These are phyloP conservation scores for Tuberolachnus salignus DNA, from an alignment of 2,888 invertebrate species.

Conservation along the genomic window DNA sequence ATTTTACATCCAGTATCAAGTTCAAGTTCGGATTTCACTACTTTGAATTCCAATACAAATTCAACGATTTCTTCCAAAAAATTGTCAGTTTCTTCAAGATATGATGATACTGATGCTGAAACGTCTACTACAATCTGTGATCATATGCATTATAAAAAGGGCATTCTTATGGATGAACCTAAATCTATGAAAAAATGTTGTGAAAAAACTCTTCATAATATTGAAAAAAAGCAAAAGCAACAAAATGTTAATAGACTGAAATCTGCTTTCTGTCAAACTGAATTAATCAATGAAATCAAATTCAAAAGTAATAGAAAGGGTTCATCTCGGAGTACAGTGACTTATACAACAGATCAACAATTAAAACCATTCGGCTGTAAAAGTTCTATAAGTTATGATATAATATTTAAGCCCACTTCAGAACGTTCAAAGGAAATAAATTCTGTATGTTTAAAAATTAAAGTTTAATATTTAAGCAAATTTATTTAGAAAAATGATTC, in stretches of 20 bases:
- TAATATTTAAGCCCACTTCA: constrained; percentile 34
- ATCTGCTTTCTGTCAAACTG: background rate
- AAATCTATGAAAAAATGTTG: constrained; percentile 41
- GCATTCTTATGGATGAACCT: constrained; percentile 18
- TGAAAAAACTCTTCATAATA: constrained; percentile 4
- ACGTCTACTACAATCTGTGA: constrained; percentile 42
- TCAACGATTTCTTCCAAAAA: constrained; percentile 45
- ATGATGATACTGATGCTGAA: constrained; percentile 37
- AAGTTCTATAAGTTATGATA: constrained; percentile 43
- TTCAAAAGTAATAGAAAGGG: background rate
- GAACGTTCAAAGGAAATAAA: constrained; percentile 10
- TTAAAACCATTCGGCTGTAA: constrained; percentile 8
- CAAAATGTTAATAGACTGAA: background rate
- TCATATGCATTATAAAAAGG: constrained; percentile 50
- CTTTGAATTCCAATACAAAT: constrained; percentile 8
- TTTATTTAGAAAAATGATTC: background rate
- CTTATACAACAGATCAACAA: constrained; percentile 8
- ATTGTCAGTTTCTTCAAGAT: constrained; percentile 19
- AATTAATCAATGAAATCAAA: background rate
- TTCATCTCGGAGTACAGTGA: background rate
- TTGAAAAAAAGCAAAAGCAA: constrained; percentile 21
- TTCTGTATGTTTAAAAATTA: constrained; percentile 15
- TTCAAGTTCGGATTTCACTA: constrained; percentile 28
- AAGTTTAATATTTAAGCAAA: background rate
- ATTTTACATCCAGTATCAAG: background rate